Evolutionary conservation across 2,113 vertebrate species (phyloP).

Genomic region (Mixornis gularis): DNA sequence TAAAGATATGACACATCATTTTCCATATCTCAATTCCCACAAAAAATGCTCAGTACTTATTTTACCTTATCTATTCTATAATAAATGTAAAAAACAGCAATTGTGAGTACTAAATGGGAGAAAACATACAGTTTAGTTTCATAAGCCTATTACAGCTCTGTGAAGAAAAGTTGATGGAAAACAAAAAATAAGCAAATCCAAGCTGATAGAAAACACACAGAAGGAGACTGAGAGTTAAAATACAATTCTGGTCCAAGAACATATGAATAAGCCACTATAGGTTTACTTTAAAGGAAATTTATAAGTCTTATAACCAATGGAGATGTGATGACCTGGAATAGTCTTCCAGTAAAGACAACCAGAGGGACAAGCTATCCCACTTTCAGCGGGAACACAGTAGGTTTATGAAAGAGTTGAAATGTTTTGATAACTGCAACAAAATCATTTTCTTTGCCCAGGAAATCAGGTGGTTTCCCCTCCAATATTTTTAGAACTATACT

Average conservation of each 20-base stretch:
- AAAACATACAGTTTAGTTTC: background rate
- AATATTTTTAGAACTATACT: background rate
- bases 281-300: background rate
- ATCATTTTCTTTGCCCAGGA: background rate
- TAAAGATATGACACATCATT: background rate
- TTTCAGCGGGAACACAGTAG: background rate
- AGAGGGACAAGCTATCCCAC: fast-evolving
- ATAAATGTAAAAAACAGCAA: background rate
- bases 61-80: background rate
- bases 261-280: fast-evolving
- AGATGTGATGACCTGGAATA: background rate
- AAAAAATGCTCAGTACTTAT: background rate
- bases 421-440: background rate
- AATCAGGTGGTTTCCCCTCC: background rate
- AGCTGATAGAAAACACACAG: background rate
- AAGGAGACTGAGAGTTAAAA: background rate
- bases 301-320: background rate
- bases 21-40: background rate
- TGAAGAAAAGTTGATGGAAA: background rate
- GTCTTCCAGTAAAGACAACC: background rate
- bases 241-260: background rate
- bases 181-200: background rate
- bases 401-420: background rate
- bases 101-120: background rate
- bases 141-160: background rate